Conservation (phyloP, 2,113 vertebrate genomes). For the Oreochromis niloticus region DNA sequence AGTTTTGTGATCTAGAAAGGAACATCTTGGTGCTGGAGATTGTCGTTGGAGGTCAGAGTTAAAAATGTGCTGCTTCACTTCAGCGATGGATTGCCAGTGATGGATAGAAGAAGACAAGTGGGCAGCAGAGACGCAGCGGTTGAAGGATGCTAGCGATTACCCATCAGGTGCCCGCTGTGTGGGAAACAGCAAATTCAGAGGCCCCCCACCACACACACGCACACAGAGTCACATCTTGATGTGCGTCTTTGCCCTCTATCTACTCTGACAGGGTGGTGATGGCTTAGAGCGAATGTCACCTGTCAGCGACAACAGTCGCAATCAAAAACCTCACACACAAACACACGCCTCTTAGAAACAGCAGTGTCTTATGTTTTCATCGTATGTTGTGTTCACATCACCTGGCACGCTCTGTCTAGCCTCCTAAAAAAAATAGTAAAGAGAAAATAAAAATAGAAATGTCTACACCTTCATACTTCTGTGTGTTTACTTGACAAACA, state of each 20-base stretch:
- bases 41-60: neutral
- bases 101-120: constrained; percentile 43
- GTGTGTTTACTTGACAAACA: neutral
- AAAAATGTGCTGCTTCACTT: neutral
- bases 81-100: constrained; percentile 12
- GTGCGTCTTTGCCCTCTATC: neutral
- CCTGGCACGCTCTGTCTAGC: neutral
- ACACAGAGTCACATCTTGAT: neutral
- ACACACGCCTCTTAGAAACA: neutral
- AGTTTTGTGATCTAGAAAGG: neutral
- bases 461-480: neutral
- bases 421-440: neutral
- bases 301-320: neutral
- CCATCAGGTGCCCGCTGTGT: constrained; percentile 20
- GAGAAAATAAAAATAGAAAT: neutral
- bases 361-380: neutral
- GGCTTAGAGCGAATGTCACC: constrained; percentile 18
- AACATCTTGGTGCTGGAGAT: neutral
- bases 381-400: neutral
- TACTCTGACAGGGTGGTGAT: neutral
- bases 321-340: neutral
- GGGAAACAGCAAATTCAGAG: neutral
- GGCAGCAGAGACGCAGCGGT: neutral
- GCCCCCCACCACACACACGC: neutral
- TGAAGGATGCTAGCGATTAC: constrained; percentile 14